These are phyloP conservation scores for Cotesia chilonis DNA, from an alignment of 1,140 invertebrate genomes.

Conservation along the genomic window DNA sequence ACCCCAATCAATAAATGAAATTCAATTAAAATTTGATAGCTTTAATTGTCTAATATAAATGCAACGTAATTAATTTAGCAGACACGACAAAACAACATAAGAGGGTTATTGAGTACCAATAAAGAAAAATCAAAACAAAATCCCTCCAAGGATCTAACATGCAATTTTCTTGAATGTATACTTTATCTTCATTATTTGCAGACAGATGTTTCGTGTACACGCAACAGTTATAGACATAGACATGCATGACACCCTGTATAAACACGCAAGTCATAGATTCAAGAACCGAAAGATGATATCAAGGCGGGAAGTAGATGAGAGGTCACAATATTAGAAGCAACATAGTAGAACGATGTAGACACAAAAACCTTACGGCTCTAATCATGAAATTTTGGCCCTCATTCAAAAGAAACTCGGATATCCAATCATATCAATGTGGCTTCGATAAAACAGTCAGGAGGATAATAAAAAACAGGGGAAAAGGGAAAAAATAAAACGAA, in stretches of 20 bases:
- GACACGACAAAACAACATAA: background rate
- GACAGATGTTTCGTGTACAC: constrained; percentile 12
- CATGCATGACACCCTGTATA: constrained; percentile 7
- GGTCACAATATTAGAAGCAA: constrained; percentile 24
- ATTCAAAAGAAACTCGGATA: constrained; percentile 46
- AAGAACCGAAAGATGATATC: constrained; percentile 16
- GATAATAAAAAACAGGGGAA: constrained; percentile 12
- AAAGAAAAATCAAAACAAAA: background rate
- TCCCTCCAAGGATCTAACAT: constrained; percentile 2
- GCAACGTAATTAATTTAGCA: background rate
- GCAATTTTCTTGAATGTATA: constrained; percentile 11
- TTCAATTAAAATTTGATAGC: too few species aligned
- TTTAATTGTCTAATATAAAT: too few species aligned
- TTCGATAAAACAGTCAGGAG: constrained; percentile 3
- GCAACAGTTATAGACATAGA: background rate
- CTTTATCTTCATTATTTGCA: background rate
- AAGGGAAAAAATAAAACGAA: background rate
- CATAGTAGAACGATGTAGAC: constrained; percentile 12
- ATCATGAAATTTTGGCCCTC: constrained; percentile 51
- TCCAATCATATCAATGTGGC: background rate
- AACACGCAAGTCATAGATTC: constrained; percentile 3
- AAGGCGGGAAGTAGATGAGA: constrained; percentile 14
- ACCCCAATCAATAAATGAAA: too few species aligned
- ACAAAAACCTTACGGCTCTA: constrained; percentile 44
- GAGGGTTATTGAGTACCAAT: background rate